Base-by-base conservation (phyloP, 2,797 vertebrate species). In the Scarus forsteni region DNA sequence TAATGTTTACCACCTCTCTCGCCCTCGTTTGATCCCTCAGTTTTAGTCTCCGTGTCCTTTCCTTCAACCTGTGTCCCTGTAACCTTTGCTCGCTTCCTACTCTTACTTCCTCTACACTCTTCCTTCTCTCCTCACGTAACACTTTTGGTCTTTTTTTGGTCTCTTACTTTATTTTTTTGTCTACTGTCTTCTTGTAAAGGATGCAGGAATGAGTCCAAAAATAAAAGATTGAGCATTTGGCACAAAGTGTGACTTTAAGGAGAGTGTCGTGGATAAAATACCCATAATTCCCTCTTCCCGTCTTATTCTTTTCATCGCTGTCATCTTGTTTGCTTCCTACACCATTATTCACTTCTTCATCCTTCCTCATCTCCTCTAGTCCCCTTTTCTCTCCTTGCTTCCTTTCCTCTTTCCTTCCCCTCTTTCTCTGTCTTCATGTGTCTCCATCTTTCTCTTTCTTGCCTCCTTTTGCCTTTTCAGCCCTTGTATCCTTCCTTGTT, bases 1-100 rank as follows among this genome's bases (percentile, higher is more conserved):
- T 56, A 13, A 53, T 59, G 55, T 43, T 51, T 34, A 34, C 27
- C 15, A 65, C 34, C 56, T 67, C 60, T 61, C 9, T 12, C n/a
- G 11, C 11, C 49, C 42, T 40, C 11, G 19, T 14, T 27, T 12
- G 5, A 39, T 53, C 8, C 13, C 16, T n/a, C 10, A 12, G 13
- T 11, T 9, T 62, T 42, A 7, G 7, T 15, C 8, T 14, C n/a
- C 12, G 2, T 7, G 35, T 16, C 42, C 19, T 60, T 11, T 5
- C 8, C 15, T 7, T 10, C 56, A 18, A 51, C 3, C 1, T 6
- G 10, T 62, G 5, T 49, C 11, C 8, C 43, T 15, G 38, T 6
- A 57, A 10, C 3, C 5, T 43, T 38, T 8, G 5, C 8, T 16
- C 27, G 27, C 27, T 35, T 10, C 11, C 11, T 11, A 8, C 39